Evolutionary conservation across 1,140 invertebrate genomes (phyloP), one percentile per base, ranked within the genome.

Genomic region (Lethrus apterus): DNA sequence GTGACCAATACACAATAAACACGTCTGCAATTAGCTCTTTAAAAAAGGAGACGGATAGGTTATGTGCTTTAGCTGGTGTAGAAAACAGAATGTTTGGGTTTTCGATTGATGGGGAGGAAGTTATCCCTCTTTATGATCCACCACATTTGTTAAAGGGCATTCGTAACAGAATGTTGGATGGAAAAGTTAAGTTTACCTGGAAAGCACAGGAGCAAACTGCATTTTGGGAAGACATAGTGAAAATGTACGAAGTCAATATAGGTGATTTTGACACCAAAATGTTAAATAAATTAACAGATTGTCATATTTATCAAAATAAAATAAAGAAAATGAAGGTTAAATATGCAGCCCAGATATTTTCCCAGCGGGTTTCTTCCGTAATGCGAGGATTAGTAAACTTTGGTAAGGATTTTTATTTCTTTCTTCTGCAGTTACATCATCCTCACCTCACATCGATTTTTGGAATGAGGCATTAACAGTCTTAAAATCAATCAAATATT

Each of bases 271-370:
- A 53, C 20, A 33, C 50, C 26, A 41, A 36, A 24, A 41, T 36
- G 18, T 50, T 7, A n/a, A 29, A 29, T 18, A 50, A 46, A 43
- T 29, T 53, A 19, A 50, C 35, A n/a, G 44, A 49, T 18, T 10
- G 3, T 31, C 41, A 48, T 50, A 30, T 49, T 14, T 33, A 24
- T 20, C 4, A 23, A 31, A 9, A 34, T 10, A 38, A 41, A 41
- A 50, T 53, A 7, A 50, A 40, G 13, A 50, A 53, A 41, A 53
- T 53, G 43, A 50, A 49, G 26, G 51, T 53, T 3, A 40, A 32
- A 30, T 29, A 18, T 19, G 31, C 40, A 15, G 48, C 48, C n/a
- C 47, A 54, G 21, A 24, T 44, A 2, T 44, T 50, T 26, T 32
- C 21, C 44, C 38, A 41, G 2, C n/a, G 13, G 8, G 44, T 52